Evolutionary conservation across 2,797 vertebrate species (phyloP), one percentile per base, ranked within the genome.

Genomic region (Pseudochirops corinnae): DNA sequence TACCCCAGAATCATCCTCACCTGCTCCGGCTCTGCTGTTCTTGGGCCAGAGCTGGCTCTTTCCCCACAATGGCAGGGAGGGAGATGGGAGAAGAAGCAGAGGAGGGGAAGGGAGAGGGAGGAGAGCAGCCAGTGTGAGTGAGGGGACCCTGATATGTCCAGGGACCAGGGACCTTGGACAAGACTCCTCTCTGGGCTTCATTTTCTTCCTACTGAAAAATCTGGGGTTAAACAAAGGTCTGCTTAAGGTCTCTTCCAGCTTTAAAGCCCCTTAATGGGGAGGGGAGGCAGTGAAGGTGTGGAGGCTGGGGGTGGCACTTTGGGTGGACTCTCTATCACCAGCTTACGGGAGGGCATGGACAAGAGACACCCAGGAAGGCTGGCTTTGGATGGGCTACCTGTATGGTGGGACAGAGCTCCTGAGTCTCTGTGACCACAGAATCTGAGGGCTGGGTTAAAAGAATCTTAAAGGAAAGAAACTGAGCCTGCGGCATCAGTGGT

Each of bases 31-130:
- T 99, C 99, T 99, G 56, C 99, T 99, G 97, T 99, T 99, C 67
- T 99, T 95, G 0, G 0, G 1, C 0, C 99, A 93, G 99, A 99
- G 96, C 99, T 99, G 0, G 99, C 99, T n/a, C 33, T 67, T 12
- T 67, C 62, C 62, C 62, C 62, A 74, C 33, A 74, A 39, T 18
- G 7, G 74, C 74, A 50, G 74, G 74, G 39, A 50, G 74, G 0
- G 99, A 99, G 97, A 55, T 98, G 74, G 99, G 98, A 93, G 95
- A 97, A 55, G 98, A 98, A 12, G 98, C 98, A 0, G 99, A 99
- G 95, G 96, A 31, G 53, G 98, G 99, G 0, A n/a, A 67, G 4
- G 0, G 99, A 99, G 97, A 55, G 97, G 55, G 98, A 13, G 99
- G 98, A 0, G 99, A 50, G 21, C 39, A 26, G 39, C 74, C 74